These are phyloP conservation scores for Riptortus pedestris DNA, from an alignment of 1,140 invertebrate species.

Conservation along the genomic window DNA sequence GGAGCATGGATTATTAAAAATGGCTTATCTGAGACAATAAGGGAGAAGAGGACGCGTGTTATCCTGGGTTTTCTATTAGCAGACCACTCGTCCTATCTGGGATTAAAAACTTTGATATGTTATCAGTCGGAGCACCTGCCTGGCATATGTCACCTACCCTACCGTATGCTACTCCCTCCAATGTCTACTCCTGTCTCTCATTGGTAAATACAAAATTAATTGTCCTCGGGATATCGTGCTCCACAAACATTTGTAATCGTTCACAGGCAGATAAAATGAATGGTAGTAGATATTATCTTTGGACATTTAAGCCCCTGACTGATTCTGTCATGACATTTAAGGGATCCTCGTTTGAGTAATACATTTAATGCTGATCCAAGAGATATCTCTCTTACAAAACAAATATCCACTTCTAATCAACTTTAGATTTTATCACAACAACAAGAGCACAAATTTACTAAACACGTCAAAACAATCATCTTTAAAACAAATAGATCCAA, in stretches of 20 bases:
- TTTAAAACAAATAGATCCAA: too few species aligned
- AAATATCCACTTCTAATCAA: too few species aligned
- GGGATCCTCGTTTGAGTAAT: too few species aligned
- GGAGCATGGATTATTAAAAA: constrained; percentile 16
- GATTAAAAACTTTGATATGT: constrained; percentile 10
- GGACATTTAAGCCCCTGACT: too few species aligned
- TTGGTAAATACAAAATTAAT: constrained; percentile 11
- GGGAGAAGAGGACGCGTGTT: neutral
- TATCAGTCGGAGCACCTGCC: constrained; percentile 3
- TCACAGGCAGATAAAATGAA: neutral
- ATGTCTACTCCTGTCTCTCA: neutral
- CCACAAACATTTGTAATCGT: neutral
- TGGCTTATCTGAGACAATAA: constrained; percentile 10
- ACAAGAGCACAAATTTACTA: too few species aligned
- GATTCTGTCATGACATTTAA: too few species aligned
- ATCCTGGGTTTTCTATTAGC: neutral
- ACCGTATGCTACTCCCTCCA: neutral
- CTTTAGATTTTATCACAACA: too few species aligned
- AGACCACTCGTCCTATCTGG: constrained; percentile 10
- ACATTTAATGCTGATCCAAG: too few species aligned
- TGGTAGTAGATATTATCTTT: neutral
- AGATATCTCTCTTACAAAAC: too few species aligned
- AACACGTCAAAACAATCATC: too few species aligned
- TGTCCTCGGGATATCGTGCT: neutral
- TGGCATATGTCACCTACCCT: neutral